Evolutionary conservation across 2,797 vertebrate genomes (phyloP).

Genomic region (Anisognathus igniventris): DNA sequence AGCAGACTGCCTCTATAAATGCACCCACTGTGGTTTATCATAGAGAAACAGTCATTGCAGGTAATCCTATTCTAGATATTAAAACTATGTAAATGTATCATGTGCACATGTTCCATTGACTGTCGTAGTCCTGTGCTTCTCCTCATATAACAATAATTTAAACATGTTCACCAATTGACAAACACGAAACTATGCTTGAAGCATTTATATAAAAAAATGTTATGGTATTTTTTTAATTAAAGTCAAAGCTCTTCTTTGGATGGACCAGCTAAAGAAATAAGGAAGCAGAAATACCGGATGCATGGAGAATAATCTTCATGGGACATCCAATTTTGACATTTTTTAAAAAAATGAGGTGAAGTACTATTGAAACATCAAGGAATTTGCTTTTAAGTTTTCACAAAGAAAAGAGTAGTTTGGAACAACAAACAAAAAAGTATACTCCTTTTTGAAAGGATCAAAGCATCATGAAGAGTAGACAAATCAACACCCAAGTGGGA

Average conservation of each 20-base stretch:
- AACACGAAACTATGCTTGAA: neutral
- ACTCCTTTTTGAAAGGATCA: neutral
- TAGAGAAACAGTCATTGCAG: neutral
- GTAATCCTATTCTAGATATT: neutral
- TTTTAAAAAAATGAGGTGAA: neutral
- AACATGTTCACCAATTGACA: neutral
- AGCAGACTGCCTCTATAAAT: neutral
- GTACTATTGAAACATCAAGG: neutral
- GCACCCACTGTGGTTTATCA: neutral
- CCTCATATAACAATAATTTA: neutral
- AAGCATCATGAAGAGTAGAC: neutral
- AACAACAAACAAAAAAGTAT: neutral
- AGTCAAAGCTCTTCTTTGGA: neutral
- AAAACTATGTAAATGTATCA: neutral
- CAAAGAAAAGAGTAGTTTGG: neutral
- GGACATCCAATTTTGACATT: neutral
- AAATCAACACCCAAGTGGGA: neutral
- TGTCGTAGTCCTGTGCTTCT: neutral
- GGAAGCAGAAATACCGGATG: neutral
- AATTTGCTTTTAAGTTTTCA: neutral
- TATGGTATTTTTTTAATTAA: neutral
- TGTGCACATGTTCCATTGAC: neutral
- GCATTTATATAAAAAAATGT: neutral
- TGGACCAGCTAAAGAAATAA: neutral
- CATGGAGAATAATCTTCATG: neutral